Conservation (phyloP, 2,113 vertebrate genomes). For the Pitta sordida region DNA sequence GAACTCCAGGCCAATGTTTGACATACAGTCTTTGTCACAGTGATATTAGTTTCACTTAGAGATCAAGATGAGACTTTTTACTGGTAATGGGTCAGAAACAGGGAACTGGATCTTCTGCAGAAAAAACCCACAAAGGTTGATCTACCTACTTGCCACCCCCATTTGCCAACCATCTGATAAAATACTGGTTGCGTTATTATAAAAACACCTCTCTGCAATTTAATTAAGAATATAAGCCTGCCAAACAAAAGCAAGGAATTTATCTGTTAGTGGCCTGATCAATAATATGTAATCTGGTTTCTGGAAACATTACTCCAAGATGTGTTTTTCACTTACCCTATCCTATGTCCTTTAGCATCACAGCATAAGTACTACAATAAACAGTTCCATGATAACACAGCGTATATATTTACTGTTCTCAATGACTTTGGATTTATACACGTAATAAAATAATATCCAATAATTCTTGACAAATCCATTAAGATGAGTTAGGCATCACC, state of each 20-base stretch:
- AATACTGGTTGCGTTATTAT: background rate
- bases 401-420: background rate
- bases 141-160: background rate
- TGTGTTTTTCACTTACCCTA: background rate
- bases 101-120: background rate
- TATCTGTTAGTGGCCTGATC: background rate
- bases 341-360: background rate
- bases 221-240: slow-evolving; percentile 15
- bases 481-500: background rate
- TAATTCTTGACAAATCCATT: slow-evolving; percentile 2
- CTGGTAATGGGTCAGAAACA: background rate
- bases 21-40: background rate
- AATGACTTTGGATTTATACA: background rate
- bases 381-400: background rate
- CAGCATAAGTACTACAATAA: background rate
- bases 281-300: slow-evolving; percentile 17
- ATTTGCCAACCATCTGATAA: background rate
- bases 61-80: background rate
- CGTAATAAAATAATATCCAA: slow-evolving; percentile 1
- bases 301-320: slow-evolving; percentile 25
- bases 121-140: background rate
- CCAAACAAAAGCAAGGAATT: slow-evolving; percentile 7
- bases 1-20: background rate
- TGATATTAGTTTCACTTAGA: background rate
- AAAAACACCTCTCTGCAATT: background rate